Conservation (phyloP, 1,140 invertebrate species). For the Lineus longissimus region DNA sequence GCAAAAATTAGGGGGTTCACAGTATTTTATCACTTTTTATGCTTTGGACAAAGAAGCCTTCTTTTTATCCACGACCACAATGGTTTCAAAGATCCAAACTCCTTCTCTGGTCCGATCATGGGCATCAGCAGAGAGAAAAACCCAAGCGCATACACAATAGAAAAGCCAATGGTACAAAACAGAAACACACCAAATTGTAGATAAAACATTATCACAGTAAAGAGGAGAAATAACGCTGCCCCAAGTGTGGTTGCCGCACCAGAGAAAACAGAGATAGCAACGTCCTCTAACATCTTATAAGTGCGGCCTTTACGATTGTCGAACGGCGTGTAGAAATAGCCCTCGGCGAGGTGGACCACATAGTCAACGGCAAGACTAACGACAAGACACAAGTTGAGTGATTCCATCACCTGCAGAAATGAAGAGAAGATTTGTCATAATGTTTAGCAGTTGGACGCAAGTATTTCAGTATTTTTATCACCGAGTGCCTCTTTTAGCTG, state of each 20-base stretch:
- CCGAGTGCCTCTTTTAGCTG: too few relatives aligned
- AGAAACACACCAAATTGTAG: constrained; percentile 6
- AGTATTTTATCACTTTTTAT: too few relatives aligned
- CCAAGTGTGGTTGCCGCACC: neutral
- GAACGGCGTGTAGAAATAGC: constrained; percentile 28
- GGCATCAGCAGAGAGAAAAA: constrained; percentile 3
- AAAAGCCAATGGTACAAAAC: constrained; percentile 1
- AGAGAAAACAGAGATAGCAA: constrained; percentile 31
- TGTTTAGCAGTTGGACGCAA: too few relatives aligned
- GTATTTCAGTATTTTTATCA: too few relatives aligned
- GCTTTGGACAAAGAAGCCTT: too few relatives aligned
- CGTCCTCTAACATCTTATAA: constrained; percentile 31
- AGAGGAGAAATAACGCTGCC: constrained; percentile 13
- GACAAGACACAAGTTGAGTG: constrained; percentile 39
- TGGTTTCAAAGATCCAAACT: constrained; percentile 1
- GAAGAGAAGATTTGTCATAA: too few relatives aligned
- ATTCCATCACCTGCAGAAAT: constrained; percentile 39
- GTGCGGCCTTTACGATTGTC: constrained; percentile 23
- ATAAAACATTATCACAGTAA: neutral
- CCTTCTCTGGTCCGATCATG: constrained; percentile 12
- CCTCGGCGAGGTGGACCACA: constrained; percentile 44
- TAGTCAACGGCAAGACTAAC: constrained; percentile 43
- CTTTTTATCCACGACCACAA: neutral
- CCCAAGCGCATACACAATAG: neutral
- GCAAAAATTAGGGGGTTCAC: too few relatives aligned